These are phyloP conservation scores for Platycheirus rosarum DNA, from an alignment of 2,888 invertebrate species.

Conservation along the genomic window DNA sequence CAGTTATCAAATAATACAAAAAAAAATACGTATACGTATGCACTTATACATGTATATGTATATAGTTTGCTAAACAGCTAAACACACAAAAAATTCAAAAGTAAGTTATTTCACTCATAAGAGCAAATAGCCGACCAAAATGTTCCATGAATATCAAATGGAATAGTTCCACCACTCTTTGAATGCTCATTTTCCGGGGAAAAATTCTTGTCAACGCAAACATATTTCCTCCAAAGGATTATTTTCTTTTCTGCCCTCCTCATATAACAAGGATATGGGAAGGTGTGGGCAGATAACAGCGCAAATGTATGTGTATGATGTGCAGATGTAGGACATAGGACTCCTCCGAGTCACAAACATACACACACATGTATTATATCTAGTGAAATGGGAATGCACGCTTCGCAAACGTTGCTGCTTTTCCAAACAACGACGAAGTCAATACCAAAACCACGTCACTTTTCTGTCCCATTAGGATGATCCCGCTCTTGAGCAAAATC, in stretches of 20 bases:
- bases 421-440: constrained; percentile 39
- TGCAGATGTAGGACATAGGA: background rate
- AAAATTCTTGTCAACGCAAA: constrained; percentile 56
- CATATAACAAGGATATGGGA: background rate
- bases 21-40: too few relatives aligned
- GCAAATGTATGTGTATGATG: constrained; percentile 43
- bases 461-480: constrained; percentile 61
- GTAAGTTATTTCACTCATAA: constrained; percentile 63
- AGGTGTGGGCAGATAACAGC: constrained; percentile 40
- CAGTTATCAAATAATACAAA: too few relatives aligned
- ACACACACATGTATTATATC: constrained; percentile 39
- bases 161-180: constrained; percentile 50
- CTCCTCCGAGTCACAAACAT: background rate
- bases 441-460: constrained; percentile 49
- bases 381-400: constrained; percentile 31
- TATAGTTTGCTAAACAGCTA: background rate
- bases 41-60: too few relatives aligned
- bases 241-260: constrained; percentile 19
- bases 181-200: constrained; percentile 43
- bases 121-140: constrained; percentile 68
- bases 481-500: constrained; percentile 65
- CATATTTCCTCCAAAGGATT: constrained; percentile 59
- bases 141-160: constrained; percentile 68
- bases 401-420: constrained; percentile 30
- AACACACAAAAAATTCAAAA: constrained; percentile 43